phyloP scores from a whole-genome alignment of 2,888 invertebrate genomes.

The Harpagoxenus sublaevis region DNA sequence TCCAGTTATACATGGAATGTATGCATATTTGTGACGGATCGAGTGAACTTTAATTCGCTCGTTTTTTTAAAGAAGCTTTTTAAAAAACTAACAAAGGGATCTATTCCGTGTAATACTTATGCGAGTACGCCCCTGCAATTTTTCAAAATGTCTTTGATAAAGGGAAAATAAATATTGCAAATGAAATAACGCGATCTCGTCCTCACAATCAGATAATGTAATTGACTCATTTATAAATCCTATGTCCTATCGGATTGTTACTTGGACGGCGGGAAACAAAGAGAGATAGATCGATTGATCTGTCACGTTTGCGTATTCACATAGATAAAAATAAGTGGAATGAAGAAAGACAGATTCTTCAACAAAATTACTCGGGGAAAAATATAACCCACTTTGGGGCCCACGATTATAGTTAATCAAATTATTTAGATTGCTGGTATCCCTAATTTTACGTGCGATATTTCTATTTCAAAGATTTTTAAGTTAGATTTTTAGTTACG shows the following conservation, averaged over 20 bases:
- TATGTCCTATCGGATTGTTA: slow-evolving; percentile 1
- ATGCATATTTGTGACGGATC: slow-evolving; percentile 19
- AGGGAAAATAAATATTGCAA: background rate
- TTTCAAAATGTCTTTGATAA: background rate
- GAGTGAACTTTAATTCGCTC: background rate
- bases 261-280: slow-evolving; percentile 14
- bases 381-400: too few species aligned
- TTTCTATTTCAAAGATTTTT: too few species aligned
- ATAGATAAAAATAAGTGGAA: background rate
- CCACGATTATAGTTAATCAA: too few species aligned
- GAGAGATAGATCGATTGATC: slow-evolving; percentile 30
- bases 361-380: too few species aligned
- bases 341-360: background rate
- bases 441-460: too few species aligned
- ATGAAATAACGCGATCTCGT: background rate
- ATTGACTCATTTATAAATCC: slow-evolving; percentile 4
- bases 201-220: background rate
- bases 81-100: slow-evolving; percentile 3
- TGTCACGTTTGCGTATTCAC: background rate
- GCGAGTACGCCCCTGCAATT: background rate
- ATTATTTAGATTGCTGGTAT: too few species aligned
- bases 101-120: slow-evolving; percentile 16
- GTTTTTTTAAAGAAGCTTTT: background rate
- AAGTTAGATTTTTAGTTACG: too few species aligned
- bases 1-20: slow-evolving; percentile 38